phyloP scores from a whole-genome alignment of 53 echinoderm and acorn worm genomes.

The Echinarachnius parma region DNA sequence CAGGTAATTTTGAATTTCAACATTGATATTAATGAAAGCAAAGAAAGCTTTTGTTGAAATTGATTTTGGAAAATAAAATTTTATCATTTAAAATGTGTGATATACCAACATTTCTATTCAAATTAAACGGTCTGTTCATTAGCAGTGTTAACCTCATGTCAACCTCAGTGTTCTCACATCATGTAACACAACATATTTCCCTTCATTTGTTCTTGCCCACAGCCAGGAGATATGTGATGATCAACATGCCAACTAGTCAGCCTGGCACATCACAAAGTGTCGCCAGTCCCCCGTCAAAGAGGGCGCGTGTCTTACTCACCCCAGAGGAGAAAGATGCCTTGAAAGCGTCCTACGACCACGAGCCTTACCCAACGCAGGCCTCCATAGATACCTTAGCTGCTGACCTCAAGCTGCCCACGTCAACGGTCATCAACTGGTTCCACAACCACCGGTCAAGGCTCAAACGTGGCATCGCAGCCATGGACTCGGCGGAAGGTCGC shows the following conservation, averaged over 20 bases:
- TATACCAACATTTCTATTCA: too few species aligned
- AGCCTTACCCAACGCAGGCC: slow-evolving; percentile 89
- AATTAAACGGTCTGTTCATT: too few species aligned
- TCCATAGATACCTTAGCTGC: slow-evolving; percentile 83
- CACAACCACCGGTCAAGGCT: slow-evolving; percentile 95
- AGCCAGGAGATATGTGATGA: slow-evolving; percentile 78
- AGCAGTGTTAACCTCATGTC: too few species aligned
- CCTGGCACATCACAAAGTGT: slow-evolving; percentile 8
- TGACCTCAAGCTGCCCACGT: slow-evolving; percentile 73
- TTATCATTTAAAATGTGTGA: too few species aligned
- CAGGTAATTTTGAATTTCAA: too few species aligned
- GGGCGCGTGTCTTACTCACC: slow-evolving; percentile 78
- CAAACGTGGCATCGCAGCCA: slow-evolving; percentile 64
- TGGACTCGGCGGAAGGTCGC: slow-evolving; percentile 50
- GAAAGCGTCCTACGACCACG: slow-evolving; percentile 68
- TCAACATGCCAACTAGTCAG: slow-evolving; percentile 19
- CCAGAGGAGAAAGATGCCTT: slow-evolving; percentile 89
- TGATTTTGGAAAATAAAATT: too few species aligned
- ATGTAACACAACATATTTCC: too few species aligned
- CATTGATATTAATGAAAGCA: too few species aligned
- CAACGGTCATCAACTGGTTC: slow-evolving; percentile 99
- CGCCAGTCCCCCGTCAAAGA: slow-evolving; percentile 70
- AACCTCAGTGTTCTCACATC: too few species aligned
- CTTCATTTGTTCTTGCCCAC: slow-evolving; percentile 20
- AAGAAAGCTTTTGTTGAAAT: too few species aligned